phyloP scores from a whole-genome alignment of 2,888 invertebrate genomes.

The Phortica okadai region DNA sequence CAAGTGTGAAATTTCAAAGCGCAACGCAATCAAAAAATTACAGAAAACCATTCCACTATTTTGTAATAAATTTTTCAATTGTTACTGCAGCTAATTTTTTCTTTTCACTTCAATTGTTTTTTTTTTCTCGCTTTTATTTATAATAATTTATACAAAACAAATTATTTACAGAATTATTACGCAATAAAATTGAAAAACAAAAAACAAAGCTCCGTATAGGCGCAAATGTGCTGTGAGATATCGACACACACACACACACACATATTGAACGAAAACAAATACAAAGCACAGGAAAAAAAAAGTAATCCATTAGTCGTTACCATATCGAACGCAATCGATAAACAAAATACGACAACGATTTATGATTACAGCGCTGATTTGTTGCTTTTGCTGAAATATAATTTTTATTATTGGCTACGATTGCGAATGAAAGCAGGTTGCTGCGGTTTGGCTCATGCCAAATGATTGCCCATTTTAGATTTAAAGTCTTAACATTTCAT shows the following conservation, averaged over 20 bases:
- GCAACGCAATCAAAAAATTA: background rate
- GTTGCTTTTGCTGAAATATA: background rate
- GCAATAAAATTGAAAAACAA: conserved; percentile 9
- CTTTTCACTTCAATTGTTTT: background rate
- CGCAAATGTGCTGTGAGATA: background rate
- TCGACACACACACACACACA: background rate
- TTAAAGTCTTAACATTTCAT: background rate
- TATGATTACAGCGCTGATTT: background rate
- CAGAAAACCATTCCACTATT: background rate
- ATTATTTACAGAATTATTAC: conserved; percentile 21
- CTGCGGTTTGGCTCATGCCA: background rate
- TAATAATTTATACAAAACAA: conserved; percentile 24
- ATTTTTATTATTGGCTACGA: background rate
- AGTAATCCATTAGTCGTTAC: conserved; percentile 10
- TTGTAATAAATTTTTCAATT: background rate
- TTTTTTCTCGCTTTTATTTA: conserved; percentile 5
- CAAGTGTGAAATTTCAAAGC: conserved; percentile 13
- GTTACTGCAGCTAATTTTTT: background rate
- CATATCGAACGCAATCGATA: conserved; percentile 10
- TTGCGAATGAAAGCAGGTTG: background rate
- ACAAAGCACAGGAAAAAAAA: background rate
- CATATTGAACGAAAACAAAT: background rate
- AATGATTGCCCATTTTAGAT: background rate
- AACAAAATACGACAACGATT: background rate
- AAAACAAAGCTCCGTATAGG: background rate